Conservation (phyloP, 2,113 vertebrate species). For the Lepisosteus osseus region DNA sequence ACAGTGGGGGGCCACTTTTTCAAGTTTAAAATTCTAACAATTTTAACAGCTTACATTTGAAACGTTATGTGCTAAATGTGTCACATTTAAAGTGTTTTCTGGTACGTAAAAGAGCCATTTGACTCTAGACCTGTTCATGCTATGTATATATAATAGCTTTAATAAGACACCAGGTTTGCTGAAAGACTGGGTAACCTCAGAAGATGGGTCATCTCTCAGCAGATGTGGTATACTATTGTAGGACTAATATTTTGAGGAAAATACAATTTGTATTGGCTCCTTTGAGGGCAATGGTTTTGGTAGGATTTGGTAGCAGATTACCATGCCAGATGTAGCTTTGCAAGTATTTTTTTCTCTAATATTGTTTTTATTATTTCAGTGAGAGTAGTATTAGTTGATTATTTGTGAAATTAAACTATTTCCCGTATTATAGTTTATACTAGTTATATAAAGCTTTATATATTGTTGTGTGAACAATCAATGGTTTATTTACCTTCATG, state of each 20-base stretch:
- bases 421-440: too few relatives aligned
- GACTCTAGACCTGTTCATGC: slow-evolving; percentile 79
- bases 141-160: slow-evolving; percentile 73
- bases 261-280: not conserved
- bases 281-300: not conserved
- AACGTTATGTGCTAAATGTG: slow-evolving; percentile 94
- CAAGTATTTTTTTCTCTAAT: too few relatives aligned
- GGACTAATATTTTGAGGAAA: not conserved
- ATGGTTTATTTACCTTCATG: not conserved
- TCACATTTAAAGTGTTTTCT: slow-evolving; percentile 87
- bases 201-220: not conserved
- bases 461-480: not conserved
- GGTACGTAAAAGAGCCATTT: slow-evolving; percentile 86
- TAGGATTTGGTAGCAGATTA: not conserved
- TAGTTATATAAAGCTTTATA: too few relatives aligned
- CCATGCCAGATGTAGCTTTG: not conserved
- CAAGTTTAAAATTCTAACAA: slow-evolving; percentile 90
- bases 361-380: too few relatives aligned
- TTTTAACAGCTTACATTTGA: slow-evolving; percentile 86
- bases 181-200: slow-evolving; percentile 5
- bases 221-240: not conserved
- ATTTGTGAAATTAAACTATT: too few relatives aligned
- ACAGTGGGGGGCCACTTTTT: slow-evolving; percentile 92
- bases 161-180: slow-evolving; percentile 24
- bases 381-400: too few relatives aligned